Conservation (phyloP, 2,888 invertebrate species). For the Leucoptera coffeella region DNA sequence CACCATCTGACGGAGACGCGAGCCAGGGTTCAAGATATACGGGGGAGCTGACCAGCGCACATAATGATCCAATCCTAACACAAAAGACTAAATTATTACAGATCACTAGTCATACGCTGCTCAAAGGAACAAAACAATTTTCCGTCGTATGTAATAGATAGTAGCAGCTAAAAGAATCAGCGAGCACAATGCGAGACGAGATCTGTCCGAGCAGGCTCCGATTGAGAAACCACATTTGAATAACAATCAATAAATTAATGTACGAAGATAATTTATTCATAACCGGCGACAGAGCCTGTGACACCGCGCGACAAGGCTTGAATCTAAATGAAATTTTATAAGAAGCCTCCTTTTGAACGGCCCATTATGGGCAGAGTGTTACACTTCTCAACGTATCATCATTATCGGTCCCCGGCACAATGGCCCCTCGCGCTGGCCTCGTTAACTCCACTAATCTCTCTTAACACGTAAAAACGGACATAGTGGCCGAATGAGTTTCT, state of each 20-base stretch:
- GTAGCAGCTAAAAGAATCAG: too few species aligned
- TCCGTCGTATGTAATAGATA: too few species aligned
- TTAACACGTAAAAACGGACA: constrained; percentile 44
- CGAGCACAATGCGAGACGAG: too few species aligned
- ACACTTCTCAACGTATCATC: constrained; percentile 45
- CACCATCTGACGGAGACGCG: too few species aligned
- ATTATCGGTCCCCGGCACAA: constrained; percentile 38
- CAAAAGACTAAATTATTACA: too few species aligned
- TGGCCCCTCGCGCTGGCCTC: constrained; percentile 21
- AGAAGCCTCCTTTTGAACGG: constrained; percentile 36
- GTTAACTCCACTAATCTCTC: constrained; percentile 43
- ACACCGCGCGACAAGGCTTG: constrained; percentile 35
- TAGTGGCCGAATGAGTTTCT: constrained; percentile 39
- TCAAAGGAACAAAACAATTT: too few species aligned
- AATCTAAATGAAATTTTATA: constrained; percentile 49
- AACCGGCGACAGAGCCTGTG: constrained; percentile 23
- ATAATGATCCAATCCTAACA: too few species aligned
- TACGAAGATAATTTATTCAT: constrained; percentile 44
- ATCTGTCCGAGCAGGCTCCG: too few species aligned
- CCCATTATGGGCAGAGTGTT: constrained; percentile 34
- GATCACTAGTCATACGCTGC: too few species aligned
- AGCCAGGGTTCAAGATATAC: too few species aligned
- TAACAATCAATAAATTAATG: constrained; percentile 55
- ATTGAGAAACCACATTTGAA: constrained; percentile 51
- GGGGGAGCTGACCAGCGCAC: too few species aligned